These are phyloP conservation scores for Sebastes matsubarae DNA, from an alignment of 2,797 vertebrate species.

Conservation along the genomic window DNA sequence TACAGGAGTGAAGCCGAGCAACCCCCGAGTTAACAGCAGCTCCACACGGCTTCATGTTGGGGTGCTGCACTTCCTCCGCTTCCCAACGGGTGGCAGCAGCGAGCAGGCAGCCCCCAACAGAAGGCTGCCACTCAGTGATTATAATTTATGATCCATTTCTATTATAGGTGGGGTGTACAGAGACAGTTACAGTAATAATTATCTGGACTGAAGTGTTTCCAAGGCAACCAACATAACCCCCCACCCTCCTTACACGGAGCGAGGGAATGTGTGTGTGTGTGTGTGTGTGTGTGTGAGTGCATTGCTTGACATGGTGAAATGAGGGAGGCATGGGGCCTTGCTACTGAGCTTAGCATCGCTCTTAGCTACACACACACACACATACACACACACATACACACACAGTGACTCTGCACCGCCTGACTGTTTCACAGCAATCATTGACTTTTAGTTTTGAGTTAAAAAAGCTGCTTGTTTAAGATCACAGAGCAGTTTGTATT, in stretches of 20 bases:
- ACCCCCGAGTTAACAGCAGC: background rate
- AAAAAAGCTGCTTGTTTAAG: constrained; percentile 33
- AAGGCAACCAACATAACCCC: constrained; percentile 87
- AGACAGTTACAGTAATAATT: constrained; percentile 99
- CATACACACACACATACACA: background rate
- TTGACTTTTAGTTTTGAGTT: constrained; percentile 39
- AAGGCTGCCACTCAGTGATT: constrained; percentile 93
- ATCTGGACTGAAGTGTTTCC: constrained; percentile 97
- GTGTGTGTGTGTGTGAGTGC: constrained; percentile 59
- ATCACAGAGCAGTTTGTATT: constrained; percentile 42
- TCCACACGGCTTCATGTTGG: background rate
- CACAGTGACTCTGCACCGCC: constrained; percentile 15
- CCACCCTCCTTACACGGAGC: constrained; percentile 54
- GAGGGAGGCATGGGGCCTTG: constrained; percentile 75
- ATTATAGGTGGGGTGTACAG: constrained; percentile 99
- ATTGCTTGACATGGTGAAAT: constrained; percentile 89
- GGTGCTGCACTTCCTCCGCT: constrained; percentile 30
- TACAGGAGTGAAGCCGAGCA: background rate
- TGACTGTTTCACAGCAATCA: constrained; percentile 18
- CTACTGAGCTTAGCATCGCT: constrained; percentile 68
- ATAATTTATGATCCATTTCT: constrained; percentile 98
- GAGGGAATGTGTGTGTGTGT: constrained; percentile 33
- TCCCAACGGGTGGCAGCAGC: constrained; percentile 89
- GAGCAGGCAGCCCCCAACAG: constrained; percentile 74
- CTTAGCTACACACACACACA: constrained; percentile 7